These are phyloP conservation scores for Mormoops blainvillei DNA, from an alignment of 2,113 vertebrate species.

Conservation along the genomic window DNA sequence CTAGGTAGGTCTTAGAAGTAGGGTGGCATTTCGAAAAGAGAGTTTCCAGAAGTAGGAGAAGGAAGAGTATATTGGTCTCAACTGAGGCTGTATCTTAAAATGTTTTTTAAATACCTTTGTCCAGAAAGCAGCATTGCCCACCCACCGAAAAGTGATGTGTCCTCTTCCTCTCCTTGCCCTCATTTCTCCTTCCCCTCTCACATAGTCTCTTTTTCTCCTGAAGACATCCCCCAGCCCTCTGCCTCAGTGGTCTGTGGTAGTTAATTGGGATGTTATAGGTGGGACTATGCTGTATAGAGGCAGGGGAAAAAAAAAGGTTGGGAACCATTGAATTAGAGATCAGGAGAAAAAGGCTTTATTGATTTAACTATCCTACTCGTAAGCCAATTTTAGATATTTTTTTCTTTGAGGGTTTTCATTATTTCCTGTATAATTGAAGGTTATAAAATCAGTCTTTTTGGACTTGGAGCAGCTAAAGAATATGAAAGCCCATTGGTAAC, in stretches of 20 bases:
- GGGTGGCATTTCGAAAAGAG: background rate
- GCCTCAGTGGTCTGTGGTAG: background rate
- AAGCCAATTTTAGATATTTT: background rate
- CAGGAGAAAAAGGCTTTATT: background rate
- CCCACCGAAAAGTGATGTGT: background rate
- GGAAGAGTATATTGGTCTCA: background rate
- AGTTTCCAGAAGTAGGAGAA: background rate
- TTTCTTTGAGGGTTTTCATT: conserved; percentile 4
- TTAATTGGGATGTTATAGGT: background rate
- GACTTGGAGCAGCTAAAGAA: background rate
- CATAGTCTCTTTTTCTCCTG: background rate
- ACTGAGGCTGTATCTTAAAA: background rate
- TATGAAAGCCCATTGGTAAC: background rate
- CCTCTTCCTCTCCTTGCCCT: background rate
- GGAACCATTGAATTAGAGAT: background rate
- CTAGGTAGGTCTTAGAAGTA: background rate
- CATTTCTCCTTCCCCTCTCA: background rate
- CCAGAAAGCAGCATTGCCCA: background rate
- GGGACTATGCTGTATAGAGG: background rate
- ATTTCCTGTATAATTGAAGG: background rate
- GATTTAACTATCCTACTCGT: background rate
- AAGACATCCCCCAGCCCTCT: too few species aligned
- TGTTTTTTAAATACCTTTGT: background rate
- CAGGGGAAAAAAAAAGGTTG: background rate
- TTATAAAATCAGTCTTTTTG: background rate